Percentiles rank a stretch among this genome's conserved stretches.
Evolutionary conservation across 2,797 vertebrate species (phyloP).

Genomic region (Cyprinella venusta): DNA sequence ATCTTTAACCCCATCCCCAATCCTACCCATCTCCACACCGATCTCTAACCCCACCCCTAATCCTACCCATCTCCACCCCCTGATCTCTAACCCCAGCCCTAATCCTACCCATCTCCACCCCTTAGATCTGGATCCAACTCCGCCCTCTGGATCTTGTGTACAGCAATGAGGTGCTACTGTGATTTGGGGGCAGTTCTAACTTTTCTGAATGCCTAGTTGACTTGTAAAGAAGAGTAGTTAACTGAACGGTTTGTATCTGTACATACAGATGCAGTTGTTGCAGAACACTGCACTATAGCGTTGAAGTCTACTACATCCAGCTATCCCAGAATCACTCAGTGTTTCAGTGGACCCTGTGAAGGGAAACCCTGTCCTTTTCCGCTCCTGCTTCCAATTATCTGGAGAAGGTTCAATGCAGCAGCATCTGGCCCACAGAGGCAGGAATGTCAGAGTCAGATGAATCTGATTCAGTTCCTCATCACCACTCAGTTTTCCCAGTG

Average conservation of each 20-base stretch:
- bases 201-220: background rate
- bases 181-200: background rate
- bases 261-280: background rate
- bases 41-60: no score
- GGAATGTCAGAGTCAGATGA: slow-evolving; percentile 22
- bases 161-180: no score
- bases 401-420: background rate
- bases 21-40: no score
- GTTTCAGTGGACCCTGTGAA: background rate
- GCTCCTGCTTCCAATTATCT: slow-evolving; percentile 40
- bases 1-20: no score
- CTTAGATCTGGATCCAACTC: no score
- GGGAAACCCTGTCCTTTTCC: slow-evolving; percentile 25
- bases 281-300: background rate
- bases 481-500: slow-evolving; percentile 31
- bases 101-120: no score
- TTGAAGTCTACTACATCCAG: background rate
- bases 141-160: no score
- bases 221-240: background rate
- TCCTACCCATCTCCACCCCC: no score
- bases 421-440: slow-evolving; percentile 40
- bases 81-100: no score
- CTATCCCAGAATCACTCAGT: slow-evolving; percentile 10
- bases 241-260: background rate
- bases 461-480: slow-evolving; percentile 37